phyloP scores from a whole-genome alignment of 2,888 invertebrate genomes.

The Parnassius glacialis region DNA sequence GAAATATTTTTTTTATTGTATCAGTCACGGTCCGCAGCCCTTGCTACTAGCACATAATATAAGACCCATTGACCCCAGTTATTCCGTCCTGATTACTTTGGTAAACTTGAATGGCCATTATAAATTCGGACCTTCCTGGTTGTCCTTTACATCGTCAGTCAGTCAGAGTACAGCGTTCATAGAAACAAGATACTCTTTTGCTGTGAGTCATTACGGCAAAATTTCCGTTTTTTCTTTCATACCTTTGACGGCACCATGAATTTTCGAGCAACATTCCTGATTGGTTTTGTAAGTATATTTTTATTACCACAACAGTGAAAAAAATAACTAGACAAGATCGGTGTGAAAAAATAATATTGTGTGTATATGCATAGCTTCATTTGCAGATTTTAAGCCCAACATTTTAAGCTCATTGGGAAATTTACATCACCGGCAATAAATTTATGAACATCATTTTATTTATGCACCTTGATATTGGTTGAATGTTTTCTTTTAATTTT shows the following conservation, averaged over 20 bases:
- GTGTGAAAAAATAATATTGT: too few relatives aligned
- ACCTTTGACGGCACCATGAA: conserved; percentile 43
- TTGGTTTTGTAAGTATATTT: conserved; percentile 20
- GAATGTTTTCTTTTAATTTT: too few relatives aligned
- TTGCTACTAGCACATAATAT: conserved; percentile 8
- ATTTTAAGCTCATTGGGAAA: too few relatives aligned
- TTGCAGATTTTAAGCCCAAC: too few relatives aligned
- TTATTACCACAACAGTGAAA: too few relatives aligned
- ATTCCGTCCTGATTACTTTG: conserved; percentile 41
- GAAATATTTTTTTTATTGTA: too few relatives aligned
- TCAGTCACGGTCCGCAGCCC: conserved; percentile 22
- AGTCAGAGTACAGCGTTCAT: conserved; percentile 49
- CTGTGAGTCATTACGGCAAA: neutral
- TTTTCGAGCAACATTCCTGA: conserved; percentile 40
- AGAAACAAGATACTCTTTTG: conserved; percentile 36
- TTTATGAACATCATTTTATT: too few relatives aligned
- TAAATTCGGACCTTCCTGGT: conserved; percentile 62
- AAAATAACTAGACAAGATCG: too few relatives aligned
- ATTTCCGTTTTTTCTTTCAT: neutral
- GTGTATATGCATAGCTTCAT: too few relatives aligned
- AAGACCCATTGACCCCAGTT: conserved; percentile 43
- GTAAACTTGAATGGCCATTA: conserved; percentile 52
- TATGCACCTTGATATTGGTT: too few relatives aligned
- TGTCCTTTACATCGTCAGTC: conserved; percentile 51
- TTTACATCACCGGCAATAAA: too few relatives aligned